Percentiles rank a stretch among this genome's conserved stretches.
Conservation (phyloP, 92 coral and sea anemone genomes). For the Zoanthus sociatus region DNA sequence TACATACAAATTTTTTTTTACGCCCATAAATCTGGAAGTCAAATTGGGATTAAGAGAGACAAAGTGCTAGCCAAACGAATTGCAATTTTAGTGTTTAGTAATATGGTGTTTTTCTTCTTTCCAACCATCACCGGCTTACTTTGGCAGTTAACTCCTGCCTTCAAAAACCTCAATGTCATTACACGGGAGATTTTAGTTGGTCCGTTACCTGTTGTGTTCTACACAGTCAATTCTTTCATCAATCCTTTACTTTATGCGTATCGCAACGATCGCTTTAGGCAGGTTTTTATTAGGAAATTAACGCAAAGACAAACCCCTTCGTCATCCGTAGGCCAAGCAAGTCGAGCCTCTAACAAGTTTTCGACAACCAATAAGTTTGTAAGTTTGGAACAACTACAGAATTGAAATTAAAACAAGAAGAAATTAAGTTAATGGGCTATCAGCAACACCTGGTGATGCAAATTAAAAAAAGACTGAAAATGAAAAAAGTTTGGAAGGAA, state of each 20-base stretch:
- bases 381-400: too few species aligned
- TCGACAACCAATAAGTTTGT: too few species aligned
- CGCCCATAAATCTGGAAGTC: slow-evolving; percentile 71
- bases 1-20: slow-evolving; percentile 72
- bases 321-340: not conserved
- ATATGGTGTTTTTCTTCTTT: slow-evolving; percentile 72
- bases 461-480: too few species aligned
- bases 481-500: too few species aligned
- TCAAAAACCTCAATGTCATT: slow-evolving; percentile 56
- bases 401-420: too few species aligned
- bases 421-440: too few species aligned
- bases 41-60: slow-evolving; percentile 79
- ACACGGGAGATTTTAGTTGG: slow-evolving; percentile 82
- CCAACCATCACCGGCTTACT: slow-evolving; percentile 72
- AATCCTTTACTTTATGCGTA: slow-evolving; percentile 87
- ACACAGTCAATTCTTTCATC: slow-evolving; percentile 73
- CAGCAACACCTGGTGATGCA: too few species aligned
- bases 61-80: slow-evolving; percentile 76
- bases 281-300: slow-evolving; percentile 52
- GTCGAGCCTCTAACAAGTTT: not conserved
- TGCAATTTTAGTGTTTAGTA: slow-evolving; percentile 70
- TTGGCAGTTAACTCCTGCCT: slow-evolving; percentile 73
- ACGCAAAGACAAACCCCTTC: not conserved
- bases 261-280: slow-evolving; percentile 72
- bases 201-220: slow-evolving; percentile 70